Conservation (phyloP, 2,888 invertebrate genomes). For the Graphium colonna region DNA sequence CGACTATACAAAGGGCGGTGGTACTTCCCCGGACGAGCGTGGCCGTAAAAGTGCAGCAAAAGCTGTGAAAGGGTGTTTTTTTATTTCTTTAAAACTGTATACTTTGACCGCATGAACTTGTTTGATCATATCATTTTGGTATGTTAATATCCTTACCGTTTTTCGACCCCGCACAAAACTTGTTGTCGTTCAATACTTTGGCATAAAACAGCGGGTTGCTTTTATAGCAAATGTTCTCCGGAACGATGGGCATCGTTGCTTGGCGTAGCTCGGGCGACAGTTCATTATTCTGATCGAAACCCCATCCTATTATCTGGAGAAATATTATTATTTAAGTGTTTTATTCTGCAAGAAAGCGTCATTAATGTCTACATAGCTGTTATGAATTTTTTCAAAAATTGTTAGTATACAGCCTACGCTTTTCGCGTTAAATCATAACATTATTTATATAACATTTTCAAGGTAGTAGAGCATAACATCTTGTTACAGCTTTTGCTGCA, state of each 20-base stretch:
- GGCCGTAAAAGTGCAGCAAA: too few species aligned
- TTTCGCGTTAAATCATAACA: too few species aligned
- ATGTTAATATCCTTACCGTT: slow-evolving; percentile 10
- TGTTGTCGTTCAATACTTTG: slow-evolving; percentile 34
- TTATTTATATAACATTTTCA: too few species aligned
- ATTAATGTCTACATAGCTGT: too few species aligned
- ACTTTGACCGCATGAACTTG: not conserved
- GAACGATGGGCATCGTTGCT: slow-evolving; percentile 44
- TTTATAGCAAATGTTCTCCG: slow-evolving; percentile 42
- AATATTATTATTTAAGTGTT: too few species aligned
- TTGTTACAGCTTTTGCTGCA: too few species aligned
- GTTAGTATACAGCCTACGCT: too few species aligned
- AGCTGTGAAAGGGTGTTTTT: not conserved
- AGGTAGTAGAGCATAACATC: too few species aligned
- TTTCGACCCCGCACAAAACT: slow-evolving; percentile 47
- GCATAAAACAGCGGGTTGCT: slow-evolving; percentile 43
- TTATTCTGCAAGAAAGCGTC: too few species aligned
- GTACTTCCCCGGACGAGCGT: too few species aligned
- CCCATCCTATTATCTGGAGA: slow-evolving; percentile 57
- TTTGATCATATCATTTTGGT: not conserved
- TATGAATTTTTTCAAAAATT: too few species aligned
- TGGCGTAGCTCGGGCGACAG: slow-evolving; percentile 39
- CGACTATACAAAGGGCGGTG: too few species aligned
- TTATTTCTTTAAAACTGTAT: not conserved
- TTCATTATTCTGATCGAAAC: slow-evolving; percentile 43